Percentiles rank a stretch among this genome's conserved stretches.
phyloP scores from a whole-genome alignment of 2,797 vertebrate genomes.

The Sparus aurata region DNA sequence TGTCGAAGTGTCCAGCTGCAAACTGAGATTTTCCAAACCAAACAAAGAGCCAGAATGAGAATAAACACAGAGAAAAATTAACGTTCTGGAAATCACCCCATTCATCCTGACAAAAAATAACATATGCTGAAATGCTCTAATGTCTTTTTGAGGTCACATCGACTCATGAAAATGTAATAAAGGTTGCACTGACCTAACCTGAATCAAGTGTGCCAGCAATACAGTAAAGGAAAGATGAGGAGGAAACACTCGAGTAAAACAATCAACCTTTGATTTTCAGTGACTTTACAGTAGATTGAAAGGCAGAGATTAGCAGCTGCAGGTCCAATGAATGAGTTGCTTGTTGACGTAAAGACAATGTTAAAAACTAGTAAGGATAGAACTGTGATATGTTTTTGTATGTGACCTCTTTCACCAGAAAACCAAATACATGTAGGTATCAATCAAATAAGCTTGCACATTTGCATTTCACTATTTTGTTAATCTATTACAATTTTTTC shows the following conservation, averaged over 20 bases:
- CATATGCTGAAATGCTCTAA: not conserved
- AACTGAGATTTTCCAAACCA: conserved; percentile 18
- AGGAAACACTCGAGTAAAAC: conserved; percentile 25
- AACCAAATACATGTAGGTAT: not conserved
- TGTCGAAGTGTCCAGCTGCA: conserved; percentile 3
- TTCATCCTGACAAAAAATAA: not conserved
- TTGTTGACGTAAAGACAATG: conserved; percentile 18
- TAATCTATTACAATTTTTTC: not conserved
- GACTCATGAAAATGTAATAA: not conserved
- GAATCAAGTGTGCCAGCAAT: not conserved
- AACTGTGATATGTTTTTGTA: not conserved
- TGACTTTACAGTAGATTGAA: conserved; percentile 9
- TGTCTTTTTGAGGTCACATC: not conserved
- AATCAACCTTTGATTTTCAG: conserved; percentile 35
- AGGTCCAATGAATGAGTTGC: conserved; percentile 8
- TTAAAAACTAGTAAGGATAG: not conserved
- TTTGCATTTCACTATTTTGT: not conserved
- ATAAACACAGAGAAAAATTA: not conserved
- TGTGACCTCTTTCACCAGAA: too few species aligned
- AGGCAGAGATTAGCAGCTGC: not conserved
- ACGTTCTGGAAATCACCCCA: not conserved
- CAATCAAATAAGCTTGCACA: not conserved
- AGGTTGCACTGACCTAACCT: not conserved
- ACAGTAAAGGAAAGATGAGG: not conserved
- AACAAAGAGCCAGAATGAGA: not conserved